Conservation (phyloP, 2,797 vertebrate species). For the Pipistrellus pygmaeus region DNA sequence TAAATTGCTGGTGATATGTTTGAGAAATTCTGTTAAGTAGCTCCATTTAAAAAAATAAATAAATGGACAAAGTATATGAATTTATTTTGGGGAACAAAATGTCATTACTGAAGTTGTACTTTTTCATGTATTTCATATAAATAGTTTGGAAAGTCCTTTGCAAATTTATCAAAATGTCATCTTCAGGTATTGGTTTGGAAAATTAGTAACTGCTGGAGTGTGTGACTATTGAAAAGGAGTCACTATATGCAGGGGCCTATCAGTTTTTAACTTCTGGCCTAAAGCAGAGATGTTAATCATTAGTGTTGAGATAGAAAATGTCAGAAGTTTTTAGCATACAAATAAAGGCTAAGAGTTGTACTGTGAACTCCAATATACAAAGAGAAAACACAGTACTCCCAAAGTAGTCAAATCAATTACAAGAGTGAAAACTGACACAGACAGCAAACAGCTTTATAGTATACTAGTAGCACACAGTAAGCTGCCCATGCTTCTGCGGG, state of each 20-base stretch:
- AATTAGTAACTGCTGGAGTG: conserved; percentile 87
- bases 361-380: conserved; percentile 62
- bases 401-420: neutral
- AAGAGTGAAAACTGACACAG: neutral
- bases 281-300: conserved; percentile 86
- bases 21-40: conserved; percentile 62
- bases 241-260: conserved; percentile 70
- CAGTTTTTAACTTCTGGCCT: conserved; percentile 82
- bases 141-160: conserved; percentile 83
- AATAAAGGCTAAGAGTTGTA: conserved; percentile 78
- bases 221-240: conserved; percentile 85
- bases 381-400: neutral
- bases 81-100: conserved; percentile 80
- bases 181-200: conserved; percentile 87
- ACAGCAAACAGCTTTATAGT: neutral
- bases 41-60: conserved; percentile 78
- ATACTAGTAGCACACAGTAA: too few relatives aligned
- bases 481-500: too few relatives aligned
- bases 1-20: conserved; percentile 47
- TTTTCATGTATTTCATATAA: conserved; percentile 86
- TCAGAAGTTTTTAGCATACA: conserved; percentile 82
- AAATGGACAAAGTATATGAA: conserved; percentile 61
- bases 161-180: conserved; percentile 89
- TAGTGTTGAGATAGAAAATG: conserved; percentile 85
- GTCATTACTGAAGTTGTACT: conserved; percentile 65